These are phyloP conservation scores for Paradoxurus hermaphroditus DNA, from an alignment of 2,113 vertebrate species.

Conservation along the genomic window DNA sequence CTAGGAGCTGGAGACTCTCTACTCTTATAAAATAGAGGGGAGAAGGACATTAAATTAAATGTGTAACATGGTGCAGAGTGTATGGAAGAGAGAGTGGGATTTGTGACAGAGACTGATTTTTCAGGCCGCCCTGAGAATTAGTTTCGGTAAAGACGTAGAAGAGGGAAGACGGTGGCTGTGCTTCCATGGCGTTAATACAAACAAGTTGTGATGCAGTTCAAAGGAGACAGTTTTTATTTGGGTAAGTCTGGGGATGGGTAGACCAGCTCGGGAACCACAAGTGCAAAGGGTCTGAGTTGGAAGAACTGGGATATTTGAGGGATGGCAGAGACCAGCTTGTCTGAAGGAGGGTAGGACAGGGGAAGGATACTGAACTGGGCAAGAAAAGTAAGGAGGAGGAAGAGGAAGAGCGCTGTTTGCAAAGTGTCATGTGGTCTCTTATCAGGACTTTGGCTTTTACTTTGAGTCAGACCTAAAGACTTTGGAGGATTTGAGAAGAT, in stretches of 20 bases:
- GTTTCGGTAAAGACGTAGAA: not conserved
- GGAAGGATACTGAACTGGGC: not conserved
- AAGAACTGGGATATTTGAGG: not conserved
- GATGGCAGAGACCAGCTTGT: fast-evolving
- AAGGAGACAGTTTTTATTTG: not conserved
- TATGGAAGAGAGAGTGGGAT: not conserved
- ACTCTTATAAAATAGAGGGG: not conserved
- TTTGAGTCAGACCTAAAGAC: not conserved
- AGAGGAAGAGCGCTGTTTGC: not conserved
- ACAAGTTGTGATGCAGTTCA: not conserved
- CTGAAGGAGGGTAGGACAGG: not conserved
- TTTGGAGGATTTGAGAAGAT: not conserved
- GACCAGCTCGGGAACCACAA: not conserved
- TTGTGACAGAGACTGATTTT: not conserved
- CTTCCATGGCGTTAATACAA: not conserved
- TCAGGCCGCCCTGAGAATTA: not conserved
- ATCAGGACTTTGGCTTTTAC: not conserved
- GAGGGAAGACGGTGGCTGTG: not conserved
- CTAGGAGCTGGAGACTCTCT: not conserved
- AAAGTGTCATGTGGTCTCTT: not conserved
- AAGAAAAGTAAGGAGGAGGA: not conserved
- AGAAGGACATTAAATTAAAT: not conserved
- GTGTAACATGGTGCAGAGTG: not conserved
- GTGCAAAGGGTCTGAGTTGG: not conserved
- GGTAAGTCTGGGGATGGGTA: not conserved